phyloP scores from a whole-genome alignment of 2,888 invertebrate species.

The Napeogenes inachia region DNA sequence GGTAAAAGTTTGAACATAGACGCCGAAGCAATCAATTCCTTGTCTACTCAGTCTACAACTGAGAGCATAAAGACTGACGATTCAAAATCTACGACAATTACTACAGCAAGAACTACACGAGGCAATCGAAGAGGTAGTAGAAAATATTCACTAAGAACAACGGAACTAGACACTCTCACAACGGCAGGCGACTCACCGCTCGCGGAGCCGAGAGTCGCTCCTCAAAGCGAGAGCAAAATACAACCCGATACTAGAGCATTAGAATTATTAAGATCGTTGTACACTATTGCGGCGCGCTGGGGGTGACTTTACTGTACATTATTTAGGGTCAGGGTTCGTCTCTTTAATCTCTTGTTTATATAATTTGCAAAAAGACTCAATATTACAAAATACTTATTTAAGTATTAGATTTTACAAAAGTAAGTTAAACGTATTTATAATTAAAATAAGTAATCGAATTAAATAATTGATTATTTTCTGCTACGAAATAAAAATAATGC shows the following conservation, averaged over 20 bases:
- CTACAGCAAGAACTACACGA: conserved; percentile 49
- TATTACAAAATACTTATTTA: conserved; percentile 6
- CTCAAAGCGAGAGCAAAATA: conserved; percentile 54
- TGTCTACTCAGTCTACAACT: conserved; percentile 58
- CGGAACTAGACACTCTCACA: conserved; percentile 34
- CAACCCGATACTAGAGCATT: conserved; percentile 87
- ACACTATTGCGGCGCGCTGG: conserved; percentile 90
- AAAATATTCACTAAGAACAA: conserved; percentile 53
- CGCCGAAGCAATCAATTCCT: conserved; percentile 58
- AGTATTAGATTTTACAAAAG: conserved; percentile 9
- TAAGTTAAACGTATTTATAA: conserved; percentile 1
- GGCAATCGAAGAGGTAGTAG: conserved; percentile 57
- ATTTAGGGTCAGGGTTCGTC: conserved; percentile 50
- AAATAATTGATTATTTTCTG: not conserved
- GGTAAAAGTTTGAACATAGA: conserved; percentile 59
- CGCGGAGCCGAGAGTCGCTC: conserved; percentile 62
- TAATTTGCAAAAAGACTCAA: conserved; percentile 11
- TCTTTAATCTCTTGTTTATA: conserved; percentile 16
- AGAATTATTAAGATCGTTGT: conserved; percentile 88
- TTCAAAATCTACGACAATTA: conserved; percentile 52
- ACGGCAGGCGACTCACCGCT: conserved; percentile 54
- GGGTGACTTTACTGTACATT: conserved; percentile 62
- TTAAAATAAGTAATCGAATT: not conserved
- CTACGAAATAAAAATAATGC: conserved; percentile 12
- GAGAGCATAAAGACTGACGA: conserved; percentile 45